Percentiles rank a stretch among this genome's conserved stretches.
These are phyloP conservation scores for Leucoraja ocellata DNA, from an alignment of 2,797 vertebrate genomes.

Conservation along the genomic window DNA sequence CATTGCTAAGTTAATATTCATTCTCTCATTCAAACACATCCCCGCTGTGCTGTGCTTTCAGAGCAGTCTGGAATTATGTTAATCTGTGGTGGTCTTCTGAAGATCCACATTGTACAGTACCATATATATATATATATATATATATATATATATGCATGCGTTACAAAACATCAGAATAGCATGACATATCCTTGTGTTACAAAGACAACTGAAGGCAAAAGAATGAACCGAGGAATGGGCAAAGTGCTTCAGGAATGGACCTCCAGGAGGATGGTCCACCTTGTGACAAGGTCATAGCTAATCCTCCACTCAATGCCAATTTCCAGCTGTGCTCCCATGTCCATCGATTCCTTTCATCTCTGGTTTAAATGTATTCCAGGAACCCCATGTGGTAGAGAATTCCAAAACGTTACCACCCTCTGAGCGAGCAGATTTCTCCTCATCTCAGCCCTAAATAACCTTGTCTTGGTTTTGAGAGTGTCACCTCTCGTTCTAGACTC, in stretches of 20 bases:
- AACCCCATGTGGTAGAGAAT: too few species aligned
- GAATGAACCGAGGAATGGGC: background rate
- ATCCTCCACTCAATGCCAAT: too few species aligned
- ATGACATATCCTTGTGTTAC: background rate
- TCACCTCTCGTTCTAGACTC: too few species aligned
- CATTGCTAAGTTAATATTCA: slow-evolving; percentile 24
- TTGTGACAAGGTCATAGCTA: too few species aligned
- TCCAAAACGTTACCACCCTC: too few species aligned
- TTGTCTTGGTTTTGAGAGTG: too few species aligned
- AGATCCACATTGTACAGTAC: background rate
- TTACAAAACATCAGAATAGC: background rate
- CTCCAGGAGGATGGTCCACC: too few species aligned
- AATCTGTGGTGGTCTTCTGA: background rate
- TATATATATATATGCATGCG: background rate
- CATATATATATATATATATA: background rate
- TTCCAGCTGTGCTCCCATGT: too few species aligned
- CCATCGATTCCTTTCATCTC: too few species aligned
- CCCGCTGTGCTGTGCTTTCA: slow-evolving; percentile 18
- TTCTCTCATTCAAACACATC: background rate
- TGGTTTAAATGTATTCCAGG: too few species aligned
- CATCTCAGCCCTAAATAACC: too few species aligned
- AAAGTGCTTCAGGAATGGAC: background rate
- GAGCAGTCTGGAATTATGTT: slow-evolving; percentile 12
- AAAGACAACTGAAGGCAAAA: background rate
- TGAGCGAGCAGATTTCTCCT: too few species aligned